Conservation (phyloP, 2,888 invertebrate species). For the Ennomos fuscantarius region DNA sequence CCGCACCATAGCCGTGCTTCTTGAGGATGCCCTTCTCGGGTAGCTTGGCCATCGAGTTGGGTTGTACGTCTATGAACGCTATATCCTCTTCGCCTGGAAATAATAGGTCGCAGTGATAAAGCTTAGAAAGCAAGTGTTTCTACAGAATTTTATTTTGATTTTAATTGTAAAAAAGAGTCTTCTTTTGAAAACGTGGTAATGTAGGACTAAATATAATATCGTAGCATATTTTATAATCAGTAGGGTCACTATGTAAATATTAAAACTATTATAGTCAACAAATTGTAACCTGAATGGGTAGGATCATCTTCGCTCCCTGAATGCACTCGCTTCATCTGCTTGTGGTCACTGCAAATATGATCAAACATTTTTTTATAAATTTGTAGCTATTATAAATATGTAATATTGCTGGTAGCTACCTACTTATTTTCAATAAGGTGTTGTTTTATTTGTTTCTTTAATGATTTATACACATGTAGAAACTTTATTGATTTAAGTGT, state of each 20-base stretch:
- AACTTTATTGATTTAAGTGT: too few relatives aligned
- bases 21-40: constrained; percentile 97
- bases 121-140: too few relatives aligned
- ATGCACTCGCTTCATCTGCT: constrained; percentile 91
- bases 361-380: constrained; percentile 5
- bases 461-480: too few relatives aligned
- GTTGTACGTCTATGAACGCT: constrained; percentile 92
- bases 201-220: too few relatives aligned
- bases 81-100: constrained; percentile 91
- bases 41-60: constrained; percentile 90
- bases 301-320: constrained; percentile 92
- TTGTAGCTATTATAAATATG: too few relatives aligned
- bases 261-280: not conserved
- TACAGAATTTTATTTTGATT: too few relatives aligned
- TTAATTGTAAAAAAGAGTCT: too few relatives aligned
- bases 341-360: constrained; percentile 89
- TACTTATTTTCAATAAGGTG: too few relatives aligned
- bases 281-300: constrained; percentile 87
- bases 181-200: too few relatives aligned
- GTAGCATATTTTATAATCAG: too few relatives aligned
- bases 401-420: too few relatives aligned
- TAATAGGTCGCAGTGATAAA: not conserved
- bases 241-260: not conserved
- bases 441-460: too few relatives aligned
- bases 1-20: constrained; percentile 92